Base-by-base conservation (phyloP, 2,888 invertebrate species). In the Atrina japonica region DNA sequence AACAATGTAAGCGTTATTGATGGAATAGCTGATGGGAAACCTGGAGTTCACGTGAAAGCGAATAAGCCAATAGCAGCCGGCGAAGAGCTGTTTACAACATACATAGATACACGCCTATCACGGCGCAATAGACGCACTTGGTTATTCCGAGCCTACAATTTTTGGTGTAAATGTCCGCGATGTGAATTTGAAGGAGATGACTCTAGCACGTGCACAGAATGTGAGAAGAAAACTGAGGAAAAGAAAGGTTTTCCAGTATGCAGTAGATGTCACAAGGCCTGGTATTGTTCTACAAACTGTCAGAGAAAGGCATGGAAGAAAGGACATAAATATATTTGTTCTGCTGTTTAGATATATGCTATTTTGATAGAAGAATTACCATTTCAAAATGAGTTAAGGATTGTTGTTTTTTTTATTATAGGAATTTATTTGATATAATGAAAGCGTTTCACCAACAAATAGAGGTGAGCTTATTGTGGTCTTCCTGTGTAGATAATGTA, bases 101-200 rank as follows among this genome's bases (percentile, higher is more conserved):
- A 86, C 69, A 84, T 87, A 14, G 86, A 87, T 63, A 85, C 84
- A 2, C 50, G 77, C 0, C 77, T 87, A 78, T 81, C 82, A 0
- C 75, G 83, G 47, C 78, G 78, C 60, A 64, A 85, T 40, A 78
- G 86, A 6, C 75, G 84, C 14, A 83, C 83, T 7, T 84, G 85
- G 85, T 73, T 87, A n/a, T 87, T 75, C 65, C 79, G 83, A 65
- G 83, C 85, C 3, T 87, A 85, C 72, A 85, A 85, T 67, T 87
- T 87, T 68, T 87, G 86, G 86, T 87, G 86, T 59, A 75, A 79
- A 45, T 87, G 86, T 40, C 77, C 70, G 29, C 77, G 83, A 3
- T 87, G 86, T 59, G 76, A 80, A 50, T 85, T 81, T 66, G 86
- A 87, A 66, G 86, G 86, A 0, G 84, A 84, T 56, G 80, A 84